A percentile compares a stretch with the other conserved stretches of the same genome.
Conservation (phyloP, 2,888 invertebrate genomes). For the Meloe dianella region DNA sequence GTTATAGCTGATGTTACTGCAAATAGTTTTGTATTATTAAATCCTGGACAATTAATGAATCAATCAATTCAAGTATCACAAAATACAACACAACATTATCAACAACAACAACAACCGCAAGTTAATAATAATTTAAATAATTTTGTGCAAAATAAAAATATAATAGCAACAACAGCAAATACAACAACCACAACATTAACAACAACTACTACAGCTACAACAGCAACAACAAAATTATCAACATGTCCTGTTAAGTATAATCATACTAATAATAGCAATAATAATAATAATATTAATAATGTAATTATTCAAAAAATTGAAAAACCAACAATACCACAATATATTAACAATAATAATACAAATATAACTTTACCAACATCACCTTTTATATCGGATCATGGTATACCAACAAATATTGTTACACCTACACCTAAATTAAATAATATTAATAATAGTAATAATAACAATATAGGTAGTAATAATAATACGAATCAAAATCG, state of each 20-base stretch:
- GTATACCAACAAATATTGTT: slow-evolving; percentile 75
- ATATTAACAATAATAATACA: slow-evolving; percentile 58
- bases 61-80: slow-evolving; percentile 43
- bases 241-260: background rate
- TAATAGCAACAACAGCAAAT: slow-evolving; percentile 18
- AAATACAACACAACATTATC: slow-evolving; percentile 26
- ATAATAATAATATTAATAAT: slow-evolving; percentile 26
- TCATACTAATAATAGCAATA: background rate
- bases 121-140: slow-evolving; percentile 31
- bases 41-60: slow-evolving; percentile 66
- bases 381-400: slow-evolving; percentile 62
- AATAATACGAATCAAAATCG: slow-evolving; percentile 59
- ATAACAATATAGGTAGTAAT: background rate
- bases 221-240: background rate
- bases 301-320: slow-evolving; percentile 38
- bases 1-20: slow-evolving; percentile 74
- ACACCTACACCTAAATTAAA: slow-evolving; percentile 68
- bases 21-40: slow-evolving; percentile 71
- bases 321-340: background rate
- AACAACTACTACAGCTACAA: background rate
- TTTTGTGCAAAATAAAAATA: slow-evolving; percentile 29
- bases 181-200: background rate
- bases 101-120: slow-evolving; percentile 36
- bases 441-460: too few relatives aligned
- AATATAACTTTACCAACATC: slow-evolving; percentile 69